phyloP scores from a whole-genome alignment of 1,140 invertebrate genomes.

The Notospermus geniculatus region DNA sequence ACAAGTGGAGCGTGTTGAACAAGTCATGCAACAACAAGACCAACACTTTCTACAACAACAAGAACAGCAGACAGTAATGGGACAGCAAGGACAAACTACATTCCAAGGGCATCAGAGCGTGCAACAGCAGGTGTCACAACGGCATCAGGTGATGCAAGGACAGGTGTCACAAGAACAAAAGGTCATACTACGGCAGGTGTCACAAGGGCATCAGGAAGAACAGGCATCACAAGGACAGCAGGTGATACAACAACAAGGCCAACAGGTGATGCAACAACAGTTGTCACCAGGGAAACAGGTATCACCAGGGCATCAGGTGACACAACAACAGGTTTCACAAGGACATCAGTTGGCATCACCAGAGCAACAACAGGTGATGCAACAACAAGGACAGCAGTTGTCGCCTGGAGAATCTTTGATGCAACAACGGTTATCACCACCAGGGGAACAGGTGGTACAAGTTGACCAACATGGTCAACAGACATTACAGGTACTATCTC shows the following conservation, averaged over 20 bases:
- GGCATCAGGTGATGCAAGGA: neutral
- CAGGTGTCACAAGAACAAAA: constrained; percentile 4
- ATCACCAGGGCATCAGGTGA: constrained; percentile 52
- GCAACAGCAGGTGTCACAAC: neutral
- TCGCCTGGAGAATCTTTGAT: too few species aligned
- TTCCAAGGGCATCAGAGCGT: neutral
- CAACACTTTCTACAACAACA: too few species aligned
- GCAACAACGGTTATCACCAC: too few species aligned
- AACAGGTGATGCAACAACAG: constrained; percentile 54
- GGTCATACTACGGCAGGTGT: too few species aligned
- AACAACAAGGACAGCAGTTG: constrained; percentile 75
- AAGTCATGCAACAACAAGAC: too few species aligned
- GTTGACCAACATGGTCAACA: too few species aligned
- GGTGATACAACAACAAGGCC: constrained; percentile 60
- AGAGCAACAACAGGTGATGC: constrained; percentile 73
- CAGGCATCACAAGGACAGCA: constrained; percentile 80
- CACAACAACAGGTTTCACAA: constrained; percentile 59
- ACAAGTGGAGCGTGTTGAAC: too few species aligned
- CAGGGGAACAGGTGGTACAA: too few species aligned
- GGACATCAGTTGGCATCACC: neutral
- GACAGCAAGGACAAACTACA: too few species aligned
- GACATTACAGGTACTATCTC: too few species aligned
- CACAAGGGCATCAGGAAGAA: constrained; percentile 63
- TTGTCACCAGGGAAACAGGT: constrained; percentile 79
- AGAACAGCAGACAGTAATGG: too few species aligned